Evolutionary conservation across 37 sponge, comb jelly and placozoan genomes (phyloP), one percentile per base, ranked within the genome.

Genomic region (Tethya wilhelma): DNA sequence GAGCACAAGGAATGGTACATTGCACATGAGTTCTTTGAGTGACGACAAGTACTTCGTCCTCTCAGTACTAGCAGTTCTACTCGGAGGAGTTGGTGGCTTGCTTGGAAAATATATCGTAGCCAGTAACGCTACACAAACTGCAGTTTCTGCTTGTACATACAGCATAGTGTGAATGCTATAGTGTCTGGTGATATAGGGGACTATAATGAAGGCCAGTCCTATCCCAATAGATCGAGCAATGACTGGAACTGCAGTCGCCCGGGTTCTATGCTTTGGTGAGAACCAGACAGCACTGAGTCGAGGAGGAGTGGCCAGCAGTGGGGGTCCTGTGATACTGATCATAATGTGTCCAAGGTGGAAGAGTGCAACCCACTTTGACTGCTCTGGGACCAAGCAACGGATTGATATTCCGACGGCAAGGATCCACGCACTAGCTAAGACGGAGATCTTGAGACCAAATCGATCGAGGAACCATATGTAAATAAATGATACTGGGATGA

Each of bases 111-210:
- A 83, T 31, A 83, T 65, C 22, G 75, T 75, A 34, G 68, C 73
- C 33, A 74, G 56, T 20, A 74, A 8, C 22, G 84, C 84, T 19
- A 75, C 56, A 65, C 64, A 74, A 2, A 74, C 14, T 28, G 57
- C 69, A 34, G 75, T 62, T 34, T 75, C 76, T 30, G 76, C 75
- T 49, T 74, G 75, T 20, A 74, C 56, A 36, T 53, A 62, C 67
- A 83, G 75, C 84, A 83, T 83, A 3, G 84, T 83, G 22, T 60
- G 59, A 59, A 83, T 83, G 20, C 56, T 55, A 45, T 83, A 83
- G 56, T 74, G 56, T 44, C 33, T 32, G 2, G 84, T 75, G 44
- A 83, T 49, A 37, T 66, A 83, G 1, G 84, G 68, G 5, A 73
- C 39, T 20, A 75, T 33, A 7, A 83, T 0, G 63, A 83, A 83